Conservation (phyloP, 2,888 invertebrate genomes). For the Sepiola atlantica region DNA sequence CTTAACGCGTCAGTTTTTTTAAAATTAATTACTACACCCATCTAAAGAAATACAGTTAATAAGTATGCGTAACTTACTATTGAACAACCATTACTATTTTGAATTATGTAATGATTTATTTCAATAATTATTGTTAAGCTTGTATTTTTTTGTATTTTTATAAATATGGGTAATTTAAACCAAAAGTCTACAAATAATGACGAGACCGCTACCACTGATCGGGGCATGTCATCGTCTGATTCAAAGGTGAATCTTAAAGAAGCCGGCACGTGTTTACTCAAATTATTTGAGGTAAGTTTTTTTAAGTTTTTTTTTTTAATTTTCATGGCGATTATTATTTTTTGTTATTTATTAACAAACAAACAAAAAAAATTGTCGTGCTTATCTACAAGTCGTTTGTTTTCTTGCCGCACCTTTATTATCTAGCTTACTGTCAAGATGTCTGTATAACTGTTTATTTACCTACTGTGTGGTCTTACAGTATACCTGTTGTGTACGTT, state of each 20-base stretch:
- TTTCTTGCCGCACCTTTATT: too few species aligned
- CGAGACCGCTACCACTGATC: neutral
- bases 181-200: neutral
- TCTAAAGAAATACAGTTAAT: neutral
- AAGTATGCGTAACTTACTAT: neutral
- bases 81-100: neutral
- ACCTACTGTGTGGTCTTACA: too few species aligned
- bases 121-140: neutral
- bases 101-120: neutral
- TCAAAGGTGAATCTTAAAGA: neutral
- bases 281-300: slow-evolving; percentile 8
- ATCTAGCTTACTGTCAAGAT: too few species aligned
- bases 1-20: neutral
- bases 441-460: too few species aligned
- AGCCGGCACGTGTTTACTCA: slow-evolving; percentile 20
- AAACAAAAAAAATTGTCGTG: too few species aligned
- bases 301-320: neutral
- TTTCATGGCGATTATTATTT: too few species aligned
- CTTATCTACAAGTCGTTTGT: too few species aligned
- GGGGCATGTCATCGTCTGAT: slow-evolving; percentile 8
- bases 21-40: neutral
- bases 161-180: neutral
- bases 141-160: neutral
- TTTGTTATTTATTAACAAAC: too few species aligned
- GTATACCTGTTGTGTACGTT: too few species aligned